These are phyloP conservation scores for Timema cristinae DNA, from an alignment of 2,888 invertebrate genomes.

Conservation along the genomic window DNA sequence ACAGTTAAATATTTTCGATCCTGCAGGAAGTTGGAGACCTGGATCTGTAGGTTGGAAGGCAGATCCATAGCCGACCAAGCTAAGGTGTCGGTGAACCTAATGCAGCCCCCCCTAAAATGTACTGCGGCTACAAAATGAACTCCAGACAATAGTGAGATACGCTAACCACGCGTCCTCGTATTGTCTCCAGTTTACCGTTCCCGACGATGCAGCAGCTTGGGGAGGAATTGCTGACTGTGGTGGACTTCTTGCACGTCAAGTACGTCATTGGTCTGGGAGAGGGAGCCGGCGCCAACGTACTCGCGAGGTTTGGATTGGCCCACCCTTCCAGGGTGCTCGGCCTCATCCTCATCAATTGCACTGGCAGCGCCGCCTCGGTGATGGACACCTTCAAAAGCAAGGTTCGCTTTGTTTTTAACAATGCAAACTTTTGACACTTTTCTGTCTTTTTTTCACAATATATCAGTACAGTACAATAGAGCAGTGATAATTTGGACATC, in stretches of 20 bases:
- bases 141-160: not conserved
- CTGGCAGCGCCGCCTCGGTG: conserved; percentile 79
- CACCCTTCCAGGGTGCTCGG: conserved; percentile 75
- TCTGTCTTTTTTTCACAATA: too few relatives aligned
- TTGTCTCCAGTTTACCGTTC: conserved; percentile 62
- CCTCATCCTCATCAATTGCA: conserved; percentile 80
- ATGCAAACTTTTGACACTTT: too few relatives aligned
- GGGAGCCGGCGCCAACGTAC: conserved; percentile 83
- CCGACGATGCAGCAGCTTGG: conserved; percentile 78
- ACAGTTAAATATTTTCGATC: too few relatives aligned
- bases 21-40: too few relatives aligned
- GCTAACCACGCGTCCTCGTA: conserved; percentile 6
- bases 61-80: too few relatives aligned
- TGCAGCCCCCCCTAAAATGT: not conserved
- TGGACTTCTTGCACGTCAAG: conserved; percentile 77
- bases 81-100: too few relatives aligned
- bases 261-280: conserved; percentile 83
- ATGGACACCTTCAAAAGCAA: conserved; percentile 81
- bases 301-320: conserved; percentile 78
- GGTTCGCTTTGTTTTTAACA: conserved; percentile 43
- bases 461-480: too few relatives aligned
- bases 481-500: too few relatives aligned
- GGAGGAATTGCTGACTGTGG: conserved; percentile 73
- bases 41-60: too few relatives aligned
- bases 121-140: not conserved